Percentiles rank a stretch among this genome's conserved stretches.
Conservation (phyloP, 2,888 invertebrate genomes). For the Diadromus collaris region DNA sequence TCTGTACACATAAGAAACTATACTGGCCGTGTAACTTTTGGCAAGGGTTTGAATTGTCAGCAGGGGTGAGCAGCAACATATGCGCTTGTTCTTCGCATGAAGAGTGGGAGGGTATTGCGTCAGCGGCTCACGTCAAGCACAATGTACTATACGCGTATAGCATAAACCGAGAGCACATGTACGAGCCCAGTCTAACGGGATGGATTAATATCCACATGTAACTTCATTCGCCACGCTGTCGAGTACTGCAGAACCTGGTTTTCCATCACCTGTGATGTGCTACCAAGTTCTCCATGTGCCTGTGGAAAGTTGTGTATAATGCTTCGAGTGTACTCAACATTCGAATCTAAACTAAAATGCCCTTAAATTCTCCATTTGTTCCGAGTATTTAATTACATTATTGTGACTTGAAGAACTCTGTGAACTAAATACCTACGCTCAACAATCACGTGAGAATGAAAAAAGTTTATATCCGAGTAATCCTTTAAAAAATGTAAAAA, state of each 20-base stretch:
- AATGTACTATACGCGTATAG: slow-evolving; percentile 46
- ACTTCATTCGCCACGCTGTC: slow-evolving; percentile 47
- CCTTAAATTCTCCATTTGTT: neutral
- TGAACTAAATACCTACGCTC: neutral
- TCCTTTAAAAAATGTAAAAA: too few species aligned
- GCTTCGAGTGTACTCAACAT: neutral
- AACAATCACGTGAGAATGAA: neutral
- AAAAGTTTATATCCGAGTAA: too few species aligned
- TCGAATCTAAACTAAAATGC: neutral
- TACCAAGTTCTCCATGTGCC: slow-evolving; percentile 15
- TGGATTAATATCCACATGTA: slow-evolving; percentile 51
- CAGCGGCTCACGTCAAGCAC: slow-evolving; percentile 47
- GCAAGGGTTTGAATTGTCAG: neutral
- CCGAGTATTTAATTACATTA: neutral
- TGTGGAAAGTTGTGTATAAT: slow-evolving; percentile 2
- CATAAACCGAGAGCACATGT: slow-evolving; percentile 40
- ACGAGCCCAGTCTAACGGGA: slow-evolving; percentile 36
- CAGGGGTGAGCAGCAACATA: slow-evolving; percentile 3
- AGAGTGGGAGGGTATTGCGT: slow-evolving; percentile 28
- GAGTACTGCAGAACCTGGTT: slow-evolving; percentile 30
- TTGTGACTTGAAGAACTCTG: neutral
- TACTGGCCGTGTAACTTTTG: neutral
- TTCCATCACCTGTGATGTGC: slow-evolving; percentile 32
- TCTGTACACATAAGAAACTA: neutral
- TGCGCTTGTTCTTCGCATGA: slow-evolving; percentile 32